Conservation (phyloP, 2,113 vertebrate genomes). For the Trinectes maculatus region DNA sequence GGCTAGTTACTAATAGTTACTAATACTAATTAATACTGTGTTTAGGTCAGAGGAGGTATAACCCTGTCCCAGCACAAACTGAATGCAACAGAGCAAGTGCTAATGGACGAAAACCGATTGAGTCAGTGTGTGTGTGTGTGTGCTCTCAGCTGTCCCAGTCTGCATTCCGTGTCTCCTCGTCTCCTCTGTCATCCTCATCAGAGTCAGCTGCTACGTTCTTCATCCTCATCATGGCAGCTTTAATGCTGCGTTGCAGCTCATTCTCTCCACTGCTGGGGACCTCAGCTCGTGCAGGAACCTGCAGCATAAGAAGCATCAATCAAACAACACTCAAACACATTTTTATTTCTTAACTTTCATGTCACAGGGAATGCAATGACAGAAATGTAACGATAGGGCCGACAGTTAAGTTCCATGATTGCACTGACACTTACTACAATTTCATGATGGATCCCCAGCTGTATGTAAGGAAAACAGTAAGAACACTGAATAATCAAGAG, state of each 20-base stretch:
- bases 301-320: background rate
- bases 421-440: no score
- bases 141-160: slow-evolving; percentile 76
- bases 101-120: slow-evolving; percentile 4
- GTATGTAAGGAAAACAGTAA: no score
- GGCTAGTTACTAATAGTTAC: no score
- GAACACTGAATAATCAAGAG: no score
- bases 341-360: no score
- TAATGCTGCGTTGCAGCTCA: slow-evolving; percentile 92
- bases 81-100: slow-evolving; percentile 2
- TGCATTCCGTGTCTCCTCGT: slow-evolving; percentile 56
- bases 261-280: slow-evolving; percentile 48
- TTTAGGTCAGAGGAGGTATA: slow-evolving; percentile 20
- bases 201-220: slow-evolving; percentile 92
- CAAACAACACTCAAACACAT: no score
- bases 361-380: no score
- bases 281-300: slow-evolving; percentile 44
- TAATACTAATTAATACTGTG: no score
- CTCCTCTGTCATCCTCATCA: slow-evolving; percentile 80
- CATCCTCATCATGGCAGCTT: slow-evolving; percentile 93
- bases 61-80: slow-evolving; percentile 21
- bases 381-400: no score
- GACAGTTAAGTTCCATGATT: no score
- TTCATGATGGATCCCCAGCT: no score
- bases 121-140: background rate